Base-by-base conservation (phyloP, 2,797 vertebrate genomes). In the Gymnodraco acuticeps region DNA sequence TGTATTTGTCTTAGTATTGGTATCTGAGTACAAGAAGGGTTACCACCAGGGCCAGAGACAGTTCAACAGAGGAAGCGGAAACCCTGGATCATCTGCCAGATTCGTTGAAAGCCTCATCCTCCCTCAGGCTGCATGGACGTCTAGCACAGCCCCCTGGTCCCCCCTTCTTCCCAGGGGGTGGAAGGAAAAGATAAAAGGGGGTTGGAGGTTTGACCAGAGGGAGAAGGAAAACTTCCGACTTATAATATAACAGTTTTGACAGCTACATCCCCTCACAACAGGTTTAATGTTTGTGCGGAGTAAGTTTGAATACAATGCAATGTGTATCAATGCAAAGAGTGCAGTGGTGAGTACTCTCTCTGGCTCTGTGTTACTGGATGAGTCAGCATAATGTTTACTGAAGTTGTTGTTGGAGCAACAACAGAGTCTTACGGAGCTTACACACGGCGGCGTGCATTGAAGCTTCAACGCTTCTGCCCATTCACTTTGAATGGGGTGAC, bases 381-480 rank as follows among this genome's bases (percentile, higher is more conserved):
- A 95, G 89, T 91, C 63, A 84, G 89, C 91, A 75, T 87, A 86
- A 93, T 94, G 86, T 95, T 95, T 94, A 93, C 85, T 84, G 81
- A 87, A 80, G 75, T 79, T 82, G 81, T 77, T 89, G 90, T 61
- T 77, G 80, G 77, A 93, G 77, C 82, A 87, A 81, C 82, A 81
- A 82, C 83, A 76, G 84, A 76, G 74, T 52, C 66, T 66, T 66
- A 27, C 23, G 23, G 23, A 27, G 23, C 23, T 27, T 27, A 27
- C 23, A 27, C 23, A 27, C 23, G 3, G 23, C 23, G 23, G 23
- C 23, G 23, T 27, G 23, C 23, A 3, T 27, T 27, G 23, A 27
- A 27, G 23, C 23, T 27, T 27, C 23, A 27, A 27, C 23, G 23
- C 23, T 27, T 27, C 23, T 27, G 23, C 23, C 23, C 23, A 27